Evolutionary conservation across 2,113 vertebrate genomes (phyloP), one percentile per base, ranked within the genome.

Genomic region (Gymnorhina tibicen): DNA sequence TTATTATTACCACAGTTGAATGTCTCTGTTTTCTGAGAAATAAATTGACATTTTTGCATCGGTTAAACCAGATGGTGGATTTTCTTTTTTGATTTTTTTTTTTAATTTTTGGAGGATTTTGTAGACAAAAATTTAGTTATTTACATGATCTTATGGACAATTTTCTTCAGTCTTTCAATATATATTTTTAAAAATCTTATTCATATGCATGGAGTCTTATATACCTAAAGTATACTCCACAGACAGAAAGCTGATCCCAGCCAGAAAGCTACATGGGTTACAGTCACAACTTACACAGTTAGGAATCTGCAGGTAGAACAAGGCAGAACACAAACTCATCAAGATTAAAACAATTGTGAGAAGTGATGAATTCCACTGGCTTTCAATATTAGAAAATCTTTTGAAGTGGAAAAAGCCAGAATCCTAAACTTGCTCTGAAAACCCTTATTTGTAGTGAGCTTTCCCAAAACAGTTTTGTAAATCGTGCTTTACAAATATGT

Each of bases 281-380:
- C 27, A 67, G 30, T 60, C 63, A 85, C 56, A 73, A 56, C 19
- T 79, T 58, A 79, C 50, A 74, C n/a, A 53, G 18, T 5, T 50
- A 50, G 59, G 37, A 95, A 75, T 93, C 50, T 68, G n/a, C 35
- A 62, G 81, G 60, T 52, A 93, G 49, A 91, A 53, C 8, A 56
- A 68, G 76, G 58, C 49, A 89, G 69, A 91, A 64, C 10, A 59
- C 27, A 91, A 95, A 63, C 17, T 27, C 44, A 33, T 79, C 59
- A 72, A 89, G 85, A 87, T 32, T 32, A 79, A 95, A 95, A 95
- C 20, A 91, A 69, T 88, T 84, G 60, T 33, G 60, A 88, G 85
- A 56, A 91, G 32, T 80, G 33, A 46, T 91, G 16, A 82, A 74
- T 82, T 62, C 32, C 27, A 12, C 64, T 30, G 16, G 7, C 17